Evolutionary conservation across 2,797 vertebrate species (phyloP).

Genomic region (Phoebastria nigripes): DNA sequence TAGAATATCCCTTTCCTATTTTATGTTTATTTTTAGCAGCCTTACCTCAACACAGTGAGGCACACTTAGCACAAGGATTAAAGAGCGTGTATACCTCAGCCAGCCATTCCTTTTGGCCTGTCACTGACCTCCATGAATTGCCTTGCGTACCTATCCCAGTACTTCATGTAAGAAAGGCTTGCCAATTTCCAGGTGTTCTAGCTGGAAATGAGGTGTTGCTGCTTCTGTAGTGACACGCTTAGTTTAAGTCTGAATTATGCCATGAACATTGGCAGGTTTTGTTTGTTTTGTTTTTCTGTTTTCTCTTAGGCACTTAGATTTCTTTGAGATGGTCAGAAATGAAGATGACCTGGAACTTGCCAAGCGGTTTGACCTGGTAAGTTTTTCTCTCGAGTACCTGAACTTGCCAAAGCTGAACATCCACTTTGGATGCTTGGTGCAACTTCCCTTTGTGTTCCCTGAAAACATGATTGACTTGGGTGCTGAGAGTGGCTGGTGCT

Average conservation of each 20-base stretch:
- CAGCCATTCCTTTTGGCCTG: not conserved
- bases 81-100: not conserved
- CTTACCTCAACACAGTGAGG: not conserved
- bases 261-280: not conserved
- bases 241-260: not conserved
- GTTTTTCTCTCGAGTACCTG: constrained; percentile 29
- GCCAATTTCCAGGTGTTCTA: not conserved
- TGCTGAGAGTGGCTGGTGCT: not conserved
- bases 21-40: not conserved
- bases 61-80: not conserved
- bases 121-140: not conserved
- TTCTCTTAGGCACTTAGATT: constrained; percentile 89
- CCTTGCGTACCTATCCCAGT: not conserved
- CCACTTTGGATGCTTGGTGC: not conserved
- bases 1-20: not conserved
- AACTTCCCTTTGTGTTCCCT: not conserved
- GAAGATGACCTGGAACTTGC: constrained; percentile 94
- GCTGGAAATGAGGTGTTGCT: not conserved
- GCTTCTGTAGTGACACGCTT: not conserved
- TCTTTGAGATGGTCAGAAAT: constrained; percentile 98
- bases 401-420: not conserved
- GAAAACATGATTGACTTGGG: not conserved
- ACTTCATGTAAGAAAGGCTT: not conserved
- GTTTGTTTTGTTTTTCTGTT: not conserved
- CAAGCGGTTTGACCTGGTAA: constrained; percentile 91